Base-by-base conservation (phyloP, 2,797 vertebrate species). In the Argyrosomus regius region DNA sequence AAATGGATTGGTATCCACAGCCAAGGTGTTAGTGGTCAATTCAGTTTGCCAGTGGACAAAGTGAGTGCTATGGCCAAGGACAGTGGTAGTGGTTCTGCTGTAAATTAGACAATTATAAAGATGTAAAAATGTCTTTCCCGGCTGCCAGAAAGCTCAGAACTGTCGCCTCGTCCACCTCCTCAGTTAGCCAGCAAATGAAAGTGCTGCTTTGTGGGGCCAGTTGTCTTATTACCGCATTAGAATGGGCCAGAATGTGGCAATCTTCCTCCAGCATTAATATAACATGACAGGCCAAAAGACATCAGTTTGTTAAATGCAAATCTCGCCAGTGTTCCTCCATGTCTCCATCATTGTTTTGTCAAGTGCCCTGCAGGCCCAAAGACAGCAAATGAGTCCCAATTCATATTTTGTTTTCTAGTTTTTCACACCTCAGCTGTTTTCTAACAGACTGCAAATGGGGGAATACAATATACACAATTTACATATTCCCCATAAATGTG, bases 221-320 rank as follows among this genome's bases (percentile, higher is more conserved):
- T 88, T 87, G 88, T 91, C 89, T 92, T 88, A 92, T 93, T 93
- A 92, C 86, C 67, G 57, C 82, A 91, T 93, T 90, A 89, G 82
- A 88, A 90, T 71, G 68, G 88, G 79, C 61, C 73, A 81, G 86
- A 90, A 90, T 77, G 78, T 89, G 84, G 66, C 84, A 90, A 81
- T 91, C 88, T 87, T 92, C 91, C 68, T 71, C 63, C 64, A 82
- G 86, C 80, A 91, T 94, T 94, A 94, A 95, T 93, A 90, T 81
- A 92, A 94, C 90, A 93, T 92, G 94, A 95, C 95, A 94, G 88
- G 88, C 87, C 83, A 90, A 88, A 89, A 95, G 92, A 93, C 91
- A 80, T 90, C 88, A 89, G 89, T 94, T 94, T 95, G 94, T 95
- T 91, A 93, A 95, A 95, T 94, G 92, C 92, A 95, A 94, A 95